Percentiles rank a stretch among this genome's conserved stretches.
Evolutionary conservation across 1,140 invertebrate species (phyloP).

Genomic region (Drosophila mojavensis): DNA sequence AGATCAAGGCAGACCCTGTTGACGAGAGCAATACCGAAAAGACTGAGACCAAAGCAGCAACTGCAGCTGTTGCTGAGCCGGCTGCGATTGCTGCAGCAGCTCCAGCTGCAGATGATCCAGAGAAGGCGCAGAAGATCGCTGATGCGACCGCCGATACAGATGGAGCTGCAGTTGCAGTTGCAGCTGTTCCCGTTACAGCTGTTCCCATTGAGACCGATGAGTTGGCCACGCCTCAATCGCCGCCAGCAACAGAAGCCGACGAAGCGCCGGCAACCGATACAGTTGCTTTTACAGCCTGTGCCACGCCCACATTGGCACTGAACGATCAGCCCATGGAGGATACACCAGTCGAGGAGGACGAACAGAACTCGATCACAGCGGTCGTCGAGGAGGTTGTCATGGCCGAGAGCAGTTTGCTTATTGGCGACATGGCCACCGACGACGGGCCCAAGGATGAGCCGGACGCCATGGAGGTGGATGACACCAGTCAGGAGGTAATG

Average conservation of each 20-base stretch:
- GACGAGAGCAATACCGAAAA: slow-evolving; percentile 51
- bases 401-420: slow-evolving; percentile 51
- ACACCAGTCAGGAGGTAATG: slow-evolving; percentile 83
- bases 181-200: neutral
- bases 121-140: slow-evolving; percentile 38
- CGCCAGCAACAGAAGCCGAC: slow-evolving; percentile 21
- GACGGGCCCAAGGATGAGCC: slow-evolving; percentile 68
- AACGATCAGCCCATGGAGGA: slow-evolving; percentile 82
- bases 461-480: slow-evolving; percentile 82
- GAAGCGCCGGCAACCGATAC: slow-evolving; percentile 8
- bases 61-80: slow-evolving; percentile 4
- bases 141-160: neutral
- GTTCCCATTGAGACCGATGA: slow-evolving; percentile 47
- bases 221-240: slow-evolving; percentile 21
- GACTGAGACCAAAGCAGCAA: slow-evolving; percentile 53
- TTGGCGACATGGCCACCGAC: slow-evolving; percentile 74
- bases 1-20: slow-evolving; percentile 39
- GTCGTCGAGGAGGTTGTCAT: slow-evolving; percentile 75
- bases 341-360: slow-evolving; percentile 61
- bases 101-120: slow-evolving; percentile 18
- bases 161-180: neutral
- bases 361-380: slow-evolving; percentile 28
- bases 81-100: slow-evolving; percentile 1
- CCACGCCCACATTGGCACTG: slow-evolving; percentile 52
- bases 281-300: neutral